Evolutionary conservation across 2,888 invertebrate genomes (phyloP).

Genomic region (Drosophila koepferae): DNA sequence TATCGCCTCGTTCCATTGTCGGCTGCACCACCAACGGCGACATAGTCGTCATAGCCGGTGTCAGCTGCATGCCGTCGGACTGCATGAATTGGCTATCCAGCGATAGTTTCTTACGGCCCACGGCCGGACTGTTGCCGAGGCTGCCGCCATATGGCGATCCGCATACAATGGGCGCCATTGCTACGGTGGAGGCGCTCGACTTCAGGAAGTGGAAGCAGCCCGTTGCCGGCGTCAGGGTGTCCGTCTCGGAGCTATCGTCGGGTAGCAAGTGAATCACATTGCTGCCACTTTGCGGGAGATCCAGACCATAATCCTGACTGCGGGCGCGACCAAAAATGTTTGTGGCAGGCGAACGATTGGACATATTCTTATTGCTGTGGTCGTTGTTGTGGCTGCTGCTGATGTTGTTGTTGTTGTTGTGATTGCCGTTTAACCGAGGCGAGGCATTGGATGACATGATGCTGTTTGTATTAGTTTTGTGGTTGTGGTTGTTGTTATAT

Average conservation of each 20-base stretch:
- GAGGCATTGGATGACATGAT: slow-evolving; percentile 46
- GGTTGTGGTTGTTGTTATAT: slow-evolving; percentile 28
- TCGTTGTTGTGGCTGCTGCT: background rate
- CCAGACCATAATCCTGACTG: slow-evolving; percentile 84
- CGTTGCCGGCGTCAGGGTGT: slow-evolving; percentile 69
- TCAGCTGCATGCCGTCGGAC: background rate
- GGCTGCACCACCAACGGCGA: slow-evolving; percentile 18
- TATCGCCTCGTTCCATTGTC: slow-evolving; percentile 59
- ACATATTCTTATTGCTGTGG: slow-evolving; percentile 11
- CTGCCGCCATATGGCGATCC: slow-evolving; percentile 65
- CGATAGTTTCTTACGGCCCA: slow-evolving; percentile 83
- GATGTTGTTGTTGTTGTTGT: slow-evolving; percentile 18
- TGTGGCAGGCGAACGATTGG: slow-evolving; percentile 33
- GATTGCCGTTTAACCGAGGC: slow-evolving; percentile 55
- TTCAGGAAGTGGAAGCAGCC: slow-evolving; percentile 83
- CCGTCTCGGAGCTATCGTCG: slow-evolving; percentile 74
- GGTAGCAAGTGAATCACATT: slow-evolving; percentile 33
- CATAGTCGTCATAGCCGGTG: background rate
- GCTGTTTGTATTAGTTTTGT: slow-evolving; percentile 36
- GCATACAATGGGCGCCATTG: slow-evolving; percentile 4
- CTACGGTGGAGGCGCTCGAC: slow-evolving; percentile 21
- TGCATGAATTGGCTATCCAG: slow-evolving; percentile 80
- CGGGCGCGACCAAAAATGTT: slow-evolving; percentile 60
- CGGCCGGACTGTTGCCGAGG: slow-evolving; percentile 80
- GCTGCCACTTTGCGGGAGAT: slow-evolving; percentile 46